Percentiles rank a stretch among this genome's conserved stretches.
Conservation (phyloP, 92 coral and sea anemone species). For the Epizoanthus rinbou region DNA sequence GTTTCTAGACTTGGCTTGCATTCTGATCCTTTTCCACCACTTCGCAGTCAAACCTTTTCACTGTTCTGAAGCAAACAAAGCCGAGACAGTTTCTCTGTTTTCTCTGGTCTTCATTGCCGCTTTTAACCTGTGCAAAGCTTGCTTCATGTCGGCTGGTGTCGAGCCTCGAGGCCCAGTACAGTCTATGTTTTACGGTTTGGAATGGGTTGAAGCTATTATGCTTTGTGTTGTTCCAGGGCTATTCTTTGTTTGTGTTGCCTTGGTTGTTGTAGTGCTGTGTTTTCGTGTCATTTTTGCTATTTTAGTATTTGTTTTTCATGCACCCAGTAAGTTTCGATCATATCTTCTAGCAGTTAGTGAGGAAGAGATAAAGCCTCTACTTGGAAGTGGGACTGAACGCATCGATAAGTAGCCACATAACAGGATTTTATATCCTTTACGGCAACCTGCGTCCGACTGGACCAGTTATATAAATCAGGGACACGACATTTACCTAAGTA, state of each 20-base stretch:
- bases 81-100: slow-evolving; percentile 63
- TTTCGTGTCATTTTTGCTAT: not conserved
- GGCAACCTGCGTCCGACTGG: no score
- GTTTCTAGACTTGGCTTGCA: slow-evolving; percentile 52
- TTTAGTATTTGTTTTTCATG: not conserved
- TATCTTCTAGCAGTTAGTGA: not conserved
- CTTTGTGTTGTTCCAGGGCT: slow-evolving; percentile 14
- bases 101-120: slow-evolving; percentile 50
- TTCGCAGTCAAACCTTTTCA: slow-evolving; percentile 57
- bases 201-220: slow-evolving; percentile 28
- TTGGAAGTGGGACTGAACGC: not conserved
- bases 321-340: not conserved
- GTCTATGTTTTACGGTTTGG: not conserved
- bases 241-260: slow-evolving; percentile 4
- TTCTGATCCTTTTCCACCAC: slow-evolving; percentile 67
- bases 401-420: not conserved
- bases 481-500: no score
- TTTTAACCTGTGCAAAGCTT: slow-evolving; percentile 47
- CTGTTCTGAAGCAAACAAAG: slow-evolving; percentile 49
- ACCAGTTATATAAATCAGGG: no score
- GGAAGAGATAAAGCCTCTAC: not conserved
- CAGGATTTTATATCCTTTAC: no score
- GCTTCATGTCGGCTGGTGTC: slow-evolving; percentile 21
- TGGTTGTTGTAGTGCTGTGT: not conserved
- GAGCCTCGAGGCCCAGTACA: slow-evolving; percentile 10